Base-by-base conservation (phyloP, 2,888 invertebrate species). In the Salticus scenicus region DNA sequence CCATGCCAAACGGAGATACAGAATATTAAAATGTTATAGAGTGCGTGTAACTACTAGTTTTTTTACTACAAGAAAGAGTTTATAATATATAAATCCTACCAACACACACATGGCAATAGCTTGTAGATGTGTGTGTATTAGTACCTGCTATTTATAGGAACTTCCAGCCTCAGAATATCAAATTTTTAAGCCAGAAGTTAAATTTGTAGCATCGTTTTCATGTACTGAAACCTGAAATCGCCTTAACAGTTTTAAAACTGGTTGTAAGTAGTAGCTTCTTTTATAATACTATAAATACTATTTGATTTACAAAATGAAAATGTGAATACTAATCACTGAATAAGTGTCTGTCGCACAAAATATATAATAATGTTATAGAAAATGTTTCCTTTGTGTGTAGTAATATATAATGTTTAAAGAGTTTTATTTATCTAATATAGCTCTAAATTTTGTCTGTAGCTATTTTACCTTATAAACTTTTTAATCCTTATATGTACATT, bases 31-130 rank as follows among this genome's bases (percentile, higher is more conserved):
- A 24, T 70, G 51, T 81, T 81, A 66, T 79, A 79, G 27, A 74
- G 41, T 41, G 31, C 66, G 66, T 47, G 30, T 41, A 27, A 67
- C 28, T 69, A 70, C 57, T 74, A 74, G 74, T 81, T 81, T 81
- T 81, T 81, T 66, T 81, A 81, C 81, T 41, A 57, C 33, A 7
- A 30, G 74, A 81, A 80, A 74, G 81, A 81, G 69, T 81, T 81
- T 81, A 81, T 81, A 81, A 80, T 57, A 67, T 67, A 67, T 67
- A 67, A 33, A 42, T 63, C 81, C 74, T 81, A 74, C 81, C 69
- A 81, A 81, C 74, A 74, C 74, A 79, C 30, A 81, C 33, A 74
- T 81, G 69, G 63, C 28, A 57, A 33, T 81, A 74, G 74, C 37
- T 41, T 57, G 37, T 69, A 74, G 69, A 27, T 42, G 42, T 80